Percentiles rank a stretch among this genome's conserved stretches.
Evolutionary conservation across 2,113 vertebrate species (phyloP).

Genomic region (Nematolebias whitei): DNA sequence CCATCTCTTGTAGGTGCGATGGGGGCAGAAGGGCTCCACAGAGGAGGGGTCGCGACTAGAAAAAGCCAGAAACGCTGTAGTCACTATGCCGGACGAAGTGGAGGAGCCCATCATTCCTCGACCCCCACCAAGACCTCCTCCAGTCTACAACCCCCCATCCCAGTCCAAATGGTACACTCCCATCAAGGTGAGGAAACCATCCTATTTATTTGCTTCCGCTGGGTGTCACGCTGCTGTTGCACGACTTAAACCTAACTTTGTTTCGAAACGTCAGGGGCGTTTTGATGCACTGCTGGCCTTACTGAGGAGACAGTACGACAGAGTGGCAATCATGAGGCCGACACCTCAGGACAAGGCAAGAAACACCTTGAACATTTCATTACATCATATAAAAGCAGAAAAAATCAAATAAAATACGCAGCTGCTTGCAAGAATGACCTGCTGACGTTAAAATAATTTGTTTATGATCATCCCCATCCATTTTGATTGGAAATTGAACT

Average conservation of each 20-base stretch:
- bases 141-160: slow-evolving; percentile 71
- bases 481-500: no score
- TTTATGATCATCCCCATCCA: not conserved
- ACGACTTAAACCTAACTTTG: not conserved
- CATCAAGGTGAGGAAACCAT: slow-evolving; percentile 85
- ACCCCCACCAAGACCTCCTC: slow-evolving; percentile 80
- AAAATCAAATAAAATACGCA: not conserved
- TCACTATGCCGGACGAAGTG: slow-evolving; percentile 86
- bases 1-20: slow-evolving; percentile 85
- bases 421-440: no score
- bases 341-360: slow-evolving; percentile 91
- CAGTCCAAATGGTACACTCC: slow-evolving; percentile 95
- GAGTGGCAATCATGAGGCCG: slow-evolving; percentile 96
- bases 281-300: slow-evolving; percentile 91
- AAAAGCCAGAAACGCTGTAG: slow-evolving; percentile 93
- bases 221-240: not conserved
- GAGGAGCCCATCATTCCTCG: slow-evolving; percentile 80
- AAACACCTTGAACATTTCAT: not conserved
- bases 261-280: slow-evolving; percentile 81
- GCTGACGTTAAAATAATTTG: no score
- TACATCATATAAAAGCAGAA: no score
- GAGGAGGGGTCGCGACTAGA: slow-evolving; percentile 94
- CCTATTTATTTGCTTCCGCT: not conserved
- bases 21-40: slow-evolving; percentile 96
- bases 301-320: slow-evolving; percentile 88